A percentile compares a stretch with the other conserved stretches of the same genome.
Conservation (phyloP, 2,797 vertebrate genomes). For the Xiphorhynchus erythropygius region DNA sequence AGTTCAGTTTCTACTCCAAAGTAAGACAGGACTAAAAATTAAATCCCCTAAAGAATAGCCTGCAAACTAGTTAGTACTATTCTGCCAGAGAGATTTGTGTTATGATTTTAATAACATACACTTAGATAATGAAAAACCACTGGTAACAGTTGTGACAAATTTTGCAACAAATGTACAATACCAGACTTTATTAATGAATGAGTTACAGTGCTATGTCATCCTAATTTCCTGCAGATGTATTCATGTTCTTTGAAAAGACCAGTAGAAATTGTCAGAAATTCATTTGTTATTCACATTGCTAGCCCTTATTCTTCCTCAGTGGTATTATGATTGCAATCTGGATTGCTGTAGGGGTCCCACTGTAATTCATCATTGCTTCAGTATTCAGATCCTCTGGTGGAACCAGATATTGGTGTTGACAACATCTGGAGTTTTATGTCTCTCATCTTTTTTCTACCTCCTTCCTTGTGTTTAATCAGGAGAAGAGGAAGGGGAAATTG, state of each 20-base stretch:
- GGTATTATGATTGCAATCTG: conserved; percentile 16
- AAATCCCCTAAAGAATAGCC: background rate
- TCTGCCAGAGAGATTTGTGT: background rate
- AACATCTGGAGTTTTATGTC: conserved; percentile 51
- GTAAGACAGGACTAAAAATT: background rate
- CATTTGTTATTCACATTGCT: conserved; percentile 28
- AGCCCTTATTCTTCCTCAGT: conserved; percentile 9
- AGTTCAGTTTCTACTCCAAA: background rate
- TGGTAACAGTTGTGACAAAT: background rate
- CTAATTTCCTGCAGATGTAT: conserved; percentile 57
- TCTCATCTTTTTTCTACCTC: conserved; percentile 16
- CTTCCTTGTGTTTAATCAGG: conserved; percentile 44
- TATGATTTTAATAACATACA: conserved; percentile 13
- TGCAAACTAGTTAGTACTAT: background rate
- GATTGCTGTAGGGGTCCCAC: background rate
- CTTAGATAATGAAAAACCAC: background rate
- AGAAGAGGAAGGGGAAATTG: conserved; percentile 8
- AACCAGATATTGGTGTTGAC: conserved; percentile 49
- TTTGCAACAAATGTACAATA: conserved; percentile 24
- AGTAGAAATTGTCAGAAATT: conserved; percentile 46
- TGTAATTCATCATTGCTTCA: conserved; percentile 38
- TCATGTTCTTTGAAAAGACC: conserved; percentile 18
- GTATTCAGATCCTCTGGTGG: background rate
- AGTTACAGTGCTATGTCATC: conserved; percentile 14
- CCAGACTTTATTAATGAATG: conserved; percentile 46